Base-by-base conservation (phyloP, 1,140 invertebrate genomes). In the Metaphire vulgaris region DNA sequence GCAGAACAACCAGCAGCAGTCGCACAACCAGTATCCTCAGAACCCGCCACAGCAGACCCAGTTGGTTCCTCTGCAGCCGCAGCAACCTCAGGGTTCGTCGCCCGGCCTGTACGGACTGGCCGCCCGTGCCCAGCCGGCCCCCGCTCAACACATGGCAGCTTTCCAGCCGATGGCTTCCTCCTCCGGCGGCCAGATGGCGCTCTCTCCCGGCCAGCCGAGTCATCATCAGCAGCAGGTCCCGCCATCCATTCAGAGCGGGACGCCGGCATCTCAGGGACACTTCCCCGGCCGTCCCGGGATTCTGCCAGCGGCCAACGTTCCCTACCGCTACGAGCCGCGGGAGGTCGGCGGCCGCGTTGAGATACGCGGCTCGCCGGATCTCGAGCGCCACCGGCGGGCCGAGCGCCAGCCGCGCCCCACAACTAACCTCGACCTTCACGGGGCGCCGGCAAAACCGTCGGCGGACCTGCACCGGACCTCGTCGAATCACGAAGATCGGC, bases 181-280 rank as follows among this genome's bases (percentile, higher is more conserved):
- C 68, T 21, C 15, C 74, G 16, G 65, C 74, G 29, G 33, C n/a
- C 28, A 33, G 64, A 65, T 34, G 30, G 67, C 66, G 41, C 29
- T 33, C 34, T 30, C 65, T 31, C 21, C 31, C 30, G 1, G 26
- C 67, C 21, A 31, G 41, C 1, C 74, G 31, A 15, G 30, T 41
- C 28, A 28, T 32, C 68, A 30, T 41, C 34, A 70, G 33, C 68
- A 31, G 70, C 34, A 16, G 33, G 74, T 29, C 33, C 33, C 74
- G 41, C 30, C 32, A 21, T 21, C 41, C 21, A 6, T 12, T 56
- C 41, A 56, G 41, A 21, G 41, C 41, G 6, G 6, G 6, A 6
- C 41, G 6, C 41, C 41, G 6, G 41, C 41, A 21, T 21, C 6
- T 56, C 41, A 56, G 41, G 41, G 41, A 21, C 6, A 12, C 21